These are phyloP conservation scores for Catostylus mosaicus DNA, from an alignment of 30 jellyfish, hydroid and myxozoan genomes.

Conservation along the genomic window DNA sequence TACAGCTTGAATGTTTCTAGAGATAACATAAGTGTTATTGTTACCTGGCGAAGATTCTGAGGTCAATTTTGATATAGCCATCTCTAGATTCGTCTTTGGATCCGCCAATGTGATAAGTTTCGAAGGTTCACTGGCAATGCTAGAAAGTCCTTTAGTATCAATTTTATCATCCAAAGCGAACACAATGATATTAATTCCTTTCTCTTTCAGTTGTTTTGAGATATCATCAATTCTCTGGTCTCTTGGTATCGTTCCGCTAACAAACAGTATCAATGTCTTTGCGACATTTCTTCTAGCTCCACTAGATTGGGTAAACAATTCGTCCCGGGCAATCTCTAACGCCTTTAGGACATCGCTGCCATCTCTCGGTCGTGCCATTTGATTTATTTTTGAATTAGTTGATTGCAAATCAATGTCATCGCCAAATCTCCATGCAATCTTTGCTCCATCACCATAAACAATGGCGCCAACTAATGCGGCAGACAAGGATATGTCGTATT, in stretches of 20 bases:
- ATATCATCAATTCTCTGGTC: slow-evolving; percentile 26
- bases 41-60: not conserved
- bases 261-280: slow-evolving; percentile 60
- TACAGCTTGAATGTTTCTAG: too few relatives aligned
- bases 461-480: slow-evolving; percentile 58
- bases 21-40: too few relatives aligned
- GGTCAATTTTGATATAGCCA: not conserved
- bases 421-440: slow-evolving; percentile 39
- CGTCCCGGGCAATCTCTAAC: slow-evolving; percentile 38
- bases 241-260: slow-evolving; percentile 6
- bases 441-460: slow-evolving; percentile 31
- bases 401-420: not conserved
- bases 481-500: slow-evolving; percentile 26
- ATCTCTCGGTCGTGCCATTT: not conserved
- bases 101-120: not conserved
- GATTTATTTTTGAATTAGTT: slow-evolving; percentile 12
- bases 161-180: slow-evolving; percentile 61
- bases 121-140: slow-evolving; percentile 41
- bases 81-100: not conserved
- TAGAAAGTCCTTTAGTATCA: slow-evolving; percentile 7
- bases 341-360: slow-evolving; percentile 38
- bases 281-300: slow-evolving; percentile 48
- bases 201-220: slow-evolving; percentile 32
- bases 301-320: slow-evolving; percentile 13
- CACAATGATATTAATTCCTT: slow-evolving; percentile 61